Evolutionary conservation across 2,113 vertebrate genomes (phyloP).

Genomic region (Colossoma macropomum): DNA sequence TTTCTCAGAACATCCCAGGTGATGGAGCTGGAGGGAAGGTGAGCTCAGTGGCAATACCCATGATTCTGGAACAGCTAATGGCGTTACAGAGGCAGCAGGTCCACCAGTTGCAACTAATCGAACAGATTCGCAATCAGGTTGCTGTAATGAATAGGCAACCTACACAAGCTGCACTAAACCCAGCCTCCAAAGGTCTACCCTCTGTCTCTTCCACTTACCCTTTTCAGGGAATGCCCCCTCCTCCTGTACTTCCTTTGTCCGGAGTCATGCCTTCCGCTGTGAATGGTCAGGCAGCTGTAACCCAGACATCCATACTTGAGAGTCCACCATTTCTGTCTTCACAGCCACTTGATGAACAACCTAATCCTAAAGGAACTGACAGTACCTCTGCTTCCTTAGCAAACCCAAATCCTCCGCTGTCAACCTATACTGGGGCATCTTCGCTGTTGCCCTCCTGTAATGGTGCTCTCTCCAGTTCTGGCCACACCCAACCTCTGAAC

Average conservation of each 20-base stretch:
- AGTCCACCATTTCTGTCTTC: slow-evolving; percentile 76
- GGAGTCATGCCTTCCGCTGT: slow-evolving; percentile 75
- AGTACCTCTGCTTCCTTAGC: slow-evolving; percentile 74
- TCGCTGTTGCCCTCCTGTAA: slow-evolving; percentile 74
- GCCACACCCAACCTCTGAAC: slow-evolving; percentile 74
- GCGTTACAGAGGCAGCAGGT: slow-evolving; percentile 96
- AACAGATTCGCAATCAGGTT: slow-evolving; percentile 97
- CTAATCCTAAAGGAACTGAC: slow-evolving; percentile 70
- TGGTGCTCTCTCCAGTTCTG: slow-evolving; percentile 67
- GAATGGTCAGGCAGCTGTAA: slow-evolving; percentile 74
- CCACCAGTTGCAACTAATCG: slow-evolving; percentile 95
- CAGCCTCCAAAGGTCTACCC: slow-evolving; percentile 71
- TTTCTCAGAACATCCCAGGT: slow-evolving; percentile 84
- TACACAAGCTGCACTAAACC: slow-evolving; percentile 76
- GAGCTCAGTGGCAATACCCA: slow-evolving; percentile 84
- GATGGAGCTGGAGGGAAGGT: slow-evolving; percentile 70
- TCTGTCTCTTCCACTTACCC: slow-evolving; percentile 76
- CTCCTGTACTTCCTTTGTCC: slow-evolving; percentile 80
- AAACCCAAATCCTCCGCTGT: slow-evolving; percentile 67
- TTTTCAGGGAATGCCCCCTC: slow-evolving; percentile 78
- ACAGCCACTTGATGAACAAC: slow-evolving; percentile 74
- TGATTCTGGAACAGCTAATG: slow-evolving; percentile 94
- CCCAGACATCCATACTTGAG: slow-evolving; percentile 74
- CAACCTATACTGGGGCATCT: slow-evolving; percentile 68
- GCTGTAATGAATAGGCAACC: slow-evolving; percentile 90